phyloP scores from a whole-genome alignment of 1,140 invertebrate genomes.

The Cherax quadricarinatus region DNA sequence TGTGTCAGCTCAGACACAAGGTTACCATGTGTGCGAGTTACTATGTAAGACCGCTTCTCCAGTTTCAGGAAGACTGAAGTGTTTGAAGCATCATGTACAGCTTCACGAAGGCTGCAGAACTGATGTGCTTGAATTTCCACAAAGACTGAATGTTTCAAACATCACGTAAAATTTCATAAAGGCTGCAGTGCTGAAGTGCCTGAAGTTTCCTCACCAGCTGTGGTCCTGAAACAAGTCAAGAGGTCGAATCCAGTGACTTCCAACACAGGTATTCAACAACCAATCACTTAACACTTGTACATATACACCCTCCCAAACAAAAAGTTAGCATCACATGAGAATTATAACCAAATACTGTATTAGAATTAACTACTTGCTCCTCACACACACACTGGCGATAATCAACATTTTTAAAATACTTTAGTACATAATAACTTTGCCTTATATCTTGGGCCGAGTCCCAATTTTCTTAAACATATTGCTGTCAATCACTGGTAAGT shows the following conservation, averaged over 20 bases:
- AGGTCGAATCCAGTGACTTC: background rate
- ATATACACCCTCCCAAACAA: background rate
- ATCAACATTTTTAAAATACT: background rate
- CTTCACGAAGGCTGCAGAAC: background rate
- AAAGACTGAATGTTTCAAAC: too few relatives aligned
- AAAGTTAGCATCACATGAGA: background rate
- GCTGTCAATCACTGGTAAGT: background rate
- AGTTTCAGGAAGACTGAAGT: background rate
- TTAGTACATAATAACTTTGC: background rate
- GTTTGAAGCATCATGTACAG: too few relatives aligned
- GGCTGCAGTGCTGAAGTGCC: background rate
- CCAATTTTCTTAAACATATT: background rate
- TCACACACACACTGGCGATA: background rate
- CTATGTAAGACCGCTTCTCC: background rate
- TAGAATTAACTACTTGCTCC: background rate
- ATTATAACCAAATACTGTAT: background rate
- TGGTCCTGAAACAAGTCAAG: background rate
- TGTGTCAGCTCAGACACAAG: background rate
- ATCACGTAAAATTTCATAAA: background rate
- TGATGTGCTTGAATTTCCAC: background rate
- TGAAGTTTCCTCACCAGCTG: background rate
- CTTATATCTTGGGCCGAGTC: background rate
- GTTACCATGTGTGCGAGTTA: background rate
- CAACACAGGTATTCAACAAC: background rate
- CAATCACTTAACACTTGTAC: background rate